Base-by-base conservation (phyloP, 2,888 invertebrate species). In the Marronus borbonicus region DNA sequence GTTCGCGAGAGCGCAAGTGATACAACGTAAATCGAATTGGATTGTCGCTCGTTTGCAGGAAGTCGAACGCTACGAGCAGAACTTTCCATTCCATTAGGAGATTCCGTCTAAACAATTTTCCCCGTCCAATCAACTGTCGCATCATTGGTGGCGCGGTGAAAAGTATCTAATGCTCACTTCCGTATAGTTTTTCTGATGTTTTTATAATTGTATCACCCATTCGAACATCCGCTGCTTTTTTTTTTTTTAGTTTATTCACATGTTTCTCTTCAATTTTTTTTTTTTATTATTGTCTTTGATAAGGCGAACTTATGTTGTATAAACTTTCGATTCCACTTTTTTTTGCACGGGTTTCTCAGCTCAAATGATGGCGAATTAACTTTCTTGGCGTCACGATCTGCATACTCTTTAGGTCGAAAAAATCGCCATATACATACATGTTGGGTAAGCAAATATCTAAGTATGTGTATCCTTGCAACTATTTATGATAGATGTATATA, bases 321-420 rank as follows among this genome's bases (percentile, higher is more conserved):
- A 5, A 36, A 44, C 44, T 44, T 44, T 44, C 44, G 44, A 44
- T 44, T 44, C 44, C 12, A 12, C 44, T 8, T 44, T 44, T 44
- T 44, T 44, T 44, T 44, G 31, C 3, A 39, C 7, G 1, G 39
- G 39, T 44, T 2, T 44, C 12, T 44, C 0, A 44, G 12, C 44
- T 44, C 44, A 44, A 44, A 44, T 12, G 7, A 44, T 14, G 31
- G 36, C 12, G 14, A 36, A 64, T 64, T 64, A 64, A 70, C 70
- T 70, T 70, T 70, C 52, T 28, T 52, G 4, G 31, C 52, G 52
- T 49, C 70, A 70, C 70, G 52, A 70, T 70, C 70, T 70, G n/a
- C 70, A 52, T 52, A 50, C 52, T 70, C 69, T 49, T 12, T 49
- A 24, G 69, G 49, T 69, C 31, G 20, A 70, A 70, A 52, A 52